Evolutionary conservation across 1,140 invertebrate genomes (phyloP).

Genomic region (Scaptomyza pallida): DNA sequence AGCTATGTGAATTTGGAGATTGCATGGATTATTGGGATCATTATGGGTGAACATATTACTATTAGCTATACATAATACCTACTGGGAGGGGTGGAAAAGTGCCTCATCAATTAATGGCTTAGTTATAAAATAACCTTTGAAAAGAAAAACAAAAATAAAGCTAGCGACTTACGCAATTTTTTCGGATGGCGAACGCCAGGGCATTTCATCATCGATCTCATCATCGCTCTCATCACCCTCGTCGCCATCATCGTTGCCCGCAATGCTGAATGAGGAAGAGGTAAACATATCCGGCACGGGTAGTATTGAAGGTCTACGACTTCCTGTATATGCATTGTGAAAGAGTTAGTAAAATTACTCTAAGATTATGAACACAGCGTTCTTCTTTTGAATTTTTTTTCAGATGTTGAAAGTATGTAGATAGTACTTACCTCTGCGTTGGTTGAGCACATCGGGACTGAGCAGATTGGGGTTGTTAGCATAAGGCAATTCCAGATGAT

Average conservation of each 20-base stretch:
- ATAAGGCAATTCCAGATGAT: slow-evolving; percentile 91
- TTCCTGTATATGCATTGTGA: slow-evolving; percentile 86
- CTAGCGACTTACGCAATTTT: slow-evolving; percentile 92
- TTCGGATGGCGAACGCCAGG: slow-evolving; percentile 94
- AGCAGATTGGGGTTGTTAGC: slow-evolving; percentile 92
- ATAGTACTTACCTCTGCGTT: slow-evolving; percentile 87
- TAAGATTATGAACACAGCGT: no score
- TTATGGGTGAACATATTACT: slow-evolving; percentile 38
- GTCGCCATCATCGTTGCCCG: slow-evolving; percentile 89
- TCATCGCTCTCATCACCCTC: slow-evolving; percentile 93
- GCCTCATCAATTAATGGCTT: slow-evolving; percentile 46
- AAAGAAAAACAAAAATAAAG: background rate
- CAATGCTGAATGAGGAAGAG: slow-evolving; percentile 90
- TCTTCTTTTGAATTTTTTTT: no score
- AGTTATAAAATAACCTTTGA: background rate
- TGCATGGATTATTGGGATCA: slow-evolving; percentile 13
- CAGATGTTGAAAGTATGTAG: background rate
- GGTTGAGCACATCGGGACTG: slow-evolving; percentile 90
- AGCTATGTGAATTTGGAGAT: slow-evolving; percentile 6
- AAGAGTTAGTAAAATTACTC: no score
- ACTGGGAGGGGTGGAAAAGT: slow-evolving; percentile 34
- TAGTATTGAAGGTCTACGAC: slow-evolving; percentile 92
- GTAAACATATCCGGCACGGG: slow-evolving; percentile 95
- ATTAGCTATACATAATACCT: slow-evolving; percentile 10
- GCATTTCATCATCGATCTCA: slow-evolving; percentile 94